Evolutionary conservation across 2,888 invertebrate genomes (phyloP).

Genomic region (Melinaea marsaeus): DNA sequence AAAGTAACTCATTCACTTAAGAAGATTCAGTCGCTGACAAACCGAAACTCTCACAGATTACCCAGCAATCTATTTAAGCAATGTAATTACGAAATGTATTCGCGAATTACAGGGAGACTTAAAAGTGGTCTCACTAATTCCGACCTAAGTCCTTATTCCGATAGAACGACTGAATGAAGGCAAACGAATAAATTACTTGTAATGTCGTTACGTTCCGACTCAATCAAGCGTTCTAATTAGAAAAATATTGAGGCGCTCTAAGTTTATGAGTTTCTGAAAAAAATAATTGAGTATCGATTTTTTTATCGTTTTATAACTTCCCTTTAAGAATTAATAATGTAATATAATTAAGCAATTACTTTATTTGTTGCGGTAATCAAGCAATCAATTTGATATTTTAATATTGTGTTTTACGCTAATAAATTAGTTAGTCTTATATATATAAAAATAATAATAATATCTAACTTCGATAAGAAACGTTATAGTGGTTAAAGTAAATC

Average conservation of each 20-base stretch:
- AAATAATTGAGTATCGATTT: neutral
- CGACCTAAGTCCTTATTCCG: constrained; percentile 23
- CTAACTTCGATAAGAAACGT: too few relatives aligned
- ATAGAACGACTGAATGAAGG: constrained; percentile 42
- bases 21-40: constrained; percentile 20
- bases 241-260: constrained; percentile 43
- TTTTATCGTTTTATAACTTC: neutral
- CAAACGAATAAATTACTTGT: constrained; percentile 54
- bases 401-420: too few relatives aligned
- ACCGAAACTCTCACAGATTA: constrained; percentile 44
- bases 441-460: too few relatives aligned
- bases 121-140: constrained; percentile 25
- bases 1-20: constrained; percentile 24
- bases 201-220: constrained; percentile 45
- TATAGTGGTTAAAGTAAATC: too few relatives aligned
- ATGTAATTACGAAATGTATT: constrained; percentile 61
- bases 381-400: too few relatives aligned
- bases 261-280: neutral
- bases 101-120: constrained; percentile 39
- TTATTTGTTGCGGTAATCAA: too few relatives aligned
- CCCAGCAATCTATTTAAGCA: constrained; percentile 56
- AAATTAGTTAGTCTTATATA: too few relatives aligned
- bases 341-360: too few relatives aligned
- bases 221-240: constrained; percentile 49
- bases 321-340: too few relatives aligned